Percentiles rank a stretch among this genome's conserved stretches.
These are phyloP conservation scores for Calyptommatus sinebrachiatus DNA, from an alignment of 2,113 vertebrate species.

Conservation along the genomic window DNA sequence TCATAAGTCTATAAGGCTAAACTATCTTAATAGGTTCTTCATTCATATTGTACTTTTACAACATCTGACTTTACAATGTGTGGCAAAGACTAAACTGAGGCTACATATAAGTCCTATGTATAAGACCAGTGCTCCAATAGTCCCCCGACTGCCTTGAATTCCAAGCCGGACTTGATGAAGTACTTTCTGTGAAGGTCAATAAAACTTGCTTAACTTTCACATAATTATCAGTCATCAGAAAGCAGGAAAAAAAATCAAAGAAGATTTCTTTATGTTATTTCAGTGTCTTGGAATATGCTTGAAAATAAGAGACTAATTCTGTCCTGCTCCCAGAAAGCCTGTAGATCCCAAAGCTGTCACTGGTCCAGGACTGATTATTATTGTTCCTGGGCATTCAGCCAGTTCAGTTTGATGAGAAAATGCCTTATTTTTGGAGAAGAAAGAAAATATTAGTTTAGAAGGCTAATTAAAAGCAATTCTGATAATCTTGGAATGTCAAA, in stretches of 20 bases:
- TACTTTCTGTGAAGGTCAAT: not conserved
- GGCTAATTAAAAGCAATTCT: slow-evolving; percentile 2
- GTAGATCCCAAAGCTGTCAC: slow-evolving; percentile 16
- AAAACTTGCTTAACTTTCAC: slow-evolving; percentile 13
- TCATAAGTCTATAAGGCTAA: too few species aligned
- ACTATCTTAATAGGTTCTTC: too few species aligned
- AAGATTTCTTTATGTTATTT: slow-evolving; percentile 21
- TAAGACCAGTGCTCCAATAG: too few species aligned
- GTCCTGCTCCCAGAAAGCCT: slow-evolving; percentile 1
- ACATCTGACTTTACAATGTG: too few species aligned
- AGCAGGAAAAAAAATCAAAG: slow-evolving; percentile 6
- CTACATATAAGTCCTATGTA: too few species aligned
- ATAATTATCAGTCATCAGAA: slow-evolving; percentile 19
- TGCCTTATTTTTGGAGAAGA: slow-evolving; percentile 5
- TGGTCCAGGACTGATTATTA: slow-evolving; percentile 28
- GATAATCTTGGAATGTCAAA: slow-evolving; percentile 1
- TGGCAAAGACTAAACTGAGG: too few species aligned
- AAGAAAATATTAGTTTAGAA: slow-evolving; percentile 1
- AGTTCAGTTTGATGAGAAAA: slow-evolving; percentile 19
- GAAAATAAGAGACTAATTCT: slow-evolving; percentile 17
- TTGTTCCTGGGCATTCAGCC: slow-evolving; percentile 21
- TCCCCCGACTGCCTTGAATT: too few species aligned
- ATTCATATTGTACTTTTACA: too few species aligned
- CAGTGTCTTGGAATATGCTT: slow-evolving; percentile 20
- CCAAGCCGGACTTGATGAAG: not conserved